A percentile compares a stretch with the other conserved stretches of the same genome.
phyloP scores from a whole-genome alignment of 2,113 vertebrate genomes.

The Ictalurus furcatus region DNA sequence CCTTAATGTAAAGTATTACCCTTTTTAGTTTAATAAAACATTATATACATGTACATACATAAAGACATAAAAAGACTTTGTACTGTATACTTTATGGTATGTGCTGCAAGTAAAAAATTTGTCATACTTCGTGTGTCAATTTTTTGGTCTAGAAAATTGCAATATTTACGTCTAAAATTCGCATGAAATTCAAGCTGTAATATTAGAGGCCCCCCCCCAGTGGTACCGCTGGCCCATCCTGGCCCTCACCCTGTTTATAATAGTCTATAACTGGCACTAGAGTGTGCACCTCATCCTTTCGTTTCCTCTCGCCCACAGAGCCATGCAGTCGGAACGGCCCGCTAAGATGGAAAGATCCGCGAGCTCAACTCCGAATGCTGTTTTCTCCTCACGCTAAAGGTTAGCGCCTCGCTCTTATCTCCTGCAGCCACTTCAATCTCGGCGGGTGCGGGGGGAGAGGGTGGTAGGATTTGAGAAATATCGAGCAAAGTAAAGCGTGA shows the following conservation, averaged over 20 bases:
- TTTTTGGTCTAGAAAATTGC: background rate
- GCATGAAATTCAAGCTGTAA: background rate
- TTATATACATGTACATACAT: background rate
- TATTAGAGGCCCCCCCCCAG: background rate
- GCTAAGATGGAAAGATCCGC: slow-evolving; percentile 32
- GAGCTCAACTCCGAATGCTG: slow-evolving; percentile 40
- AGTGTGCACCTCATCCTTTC: background rate
- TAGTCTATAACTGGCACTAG: background rate
- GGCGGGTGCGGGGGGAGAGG: background rate
- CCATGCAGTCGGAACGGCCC: slow-evolving; percentile 30
- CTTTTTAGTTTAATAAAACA: background rate
- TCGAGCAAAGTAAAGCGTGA: slow-evolving; percentile 22
- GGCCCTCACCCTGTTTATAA: background rate
- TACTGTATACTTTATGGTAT: background rate
- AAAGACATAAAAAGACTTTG: background rate
- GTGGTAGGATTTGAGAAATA: background rate
- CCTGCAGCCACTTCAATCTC: slow-evolving; percentile 47
- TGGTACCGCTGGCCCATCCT: background rate
- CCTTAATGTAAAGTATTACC: background rate
- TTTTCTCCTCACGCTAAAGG: slow-evolving; percentile 51
- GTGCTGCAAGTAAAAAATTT: background rate
- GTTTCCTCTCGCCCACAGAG: slow-evolving; percentile 17
- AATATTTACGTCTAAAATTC: background rate
- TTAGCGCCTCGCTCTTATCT: slow-evolving; percentile 54
- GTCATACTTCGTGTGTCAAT: background rate